Conservation (phyloP, 2,797 vertebrate genomes). For the Manis crassicaudata region DNA sequence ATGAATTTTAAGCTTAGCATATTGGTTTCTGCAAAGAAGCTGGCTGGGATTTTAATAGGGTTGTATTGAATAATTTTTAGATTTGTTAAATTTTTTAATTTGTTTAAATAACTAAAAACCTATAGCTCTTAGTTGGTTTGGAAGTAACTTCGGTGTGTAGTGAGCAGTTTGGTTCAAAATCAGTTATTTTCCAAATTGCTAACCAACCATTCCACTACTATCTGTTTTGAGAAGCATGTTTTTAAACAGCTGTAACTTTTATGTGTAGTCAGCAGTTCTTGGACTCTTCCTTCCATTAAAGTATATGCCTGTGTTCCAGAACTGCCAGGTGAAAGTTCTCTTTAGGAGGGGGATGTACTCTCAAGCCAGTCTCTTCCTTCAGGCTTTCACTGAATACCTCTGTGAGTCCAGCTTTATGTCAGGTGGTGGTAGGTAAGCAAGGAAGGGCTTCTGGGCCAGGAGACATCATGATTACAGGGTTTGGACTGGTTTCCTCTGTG, state of each 20-base stretch:
- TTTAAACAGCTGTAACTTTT: background rate
- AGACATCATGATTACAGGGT: background rate
- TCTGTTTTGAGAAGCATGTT: background rate
- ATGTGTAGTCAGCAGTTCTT: background rate
- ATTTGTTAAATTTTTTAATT: background rate
- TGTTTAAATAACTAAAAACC: background rate
- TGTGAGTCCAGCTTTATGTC: background rate
- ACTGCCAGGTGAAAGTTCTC: background rate
- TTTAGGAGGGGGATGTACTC: background rate
- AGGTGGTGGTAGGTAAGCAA: background rate
- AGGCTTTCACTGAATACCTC: background rate
- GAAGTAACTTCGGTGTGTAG: background rate
- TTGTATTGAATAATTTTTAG: background rate
- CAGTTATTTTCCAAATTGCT: background rate
- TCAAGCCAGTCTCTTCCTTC: background rate
- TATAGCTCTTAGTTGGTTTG: background rate
- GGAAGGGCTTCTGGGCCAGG: background rate
- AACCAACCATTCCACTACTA: background rate
- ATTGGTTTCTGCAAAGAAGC: background rate
- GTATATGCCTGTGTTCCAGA: background rate
- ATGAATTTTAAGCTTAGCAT: background rate
- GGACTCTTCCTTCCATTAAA: background rate
- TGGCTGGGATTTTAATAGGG: background rate
- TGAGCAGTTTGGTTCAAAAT: background rate
- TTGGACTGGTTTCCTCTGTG: background rate